phyloP scores from a whole-genome alignment of 2,113 vertebrate species.

The Pleuronectes platessa region DNA sequence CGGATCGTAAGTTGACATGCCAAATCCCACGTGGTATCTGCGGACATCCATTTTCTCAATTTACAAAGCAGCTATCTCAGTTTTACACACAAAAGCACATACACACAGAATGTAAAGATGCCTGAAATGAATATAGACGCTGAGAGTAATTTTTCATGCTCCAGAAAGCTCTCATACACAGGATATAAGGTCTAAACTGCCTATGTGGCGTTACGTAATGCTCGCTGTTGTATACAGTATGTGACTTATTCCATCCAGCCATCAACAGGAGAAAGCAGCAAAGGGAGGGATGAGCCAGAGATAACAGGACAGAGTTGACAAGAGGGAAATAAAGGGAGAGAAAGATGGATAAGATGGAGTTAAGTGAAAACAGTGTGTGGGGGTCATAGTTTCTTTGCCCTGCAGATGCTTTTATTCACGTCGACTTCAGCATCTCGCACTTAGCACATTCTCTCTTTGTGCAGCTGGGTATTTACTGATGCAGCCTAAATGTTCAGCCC shows the following conservation, averaged over 20 bases:
- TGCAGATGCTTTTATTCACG: slow-evolving; percentile 66
- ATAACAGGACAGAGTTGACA: slow-evolving; percentile 46
- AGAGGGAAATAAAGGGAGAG: slow-evolving; percentile 27
- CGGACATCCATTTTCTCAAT: slow-evolving; percentile 8
- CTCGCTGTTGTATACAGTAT: slow-evolving; percentile 2
- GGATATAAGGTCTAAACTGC: slow-evolving; percentile 35
- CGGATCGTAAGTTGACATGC: slow-evolving; percentile 85
- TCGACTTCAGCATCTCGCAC: slow-evolving; percentile 53
- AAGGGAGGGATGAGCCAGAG: slow-evolving; percentile 36
- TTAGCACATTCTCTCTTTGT: slow-evolving; percentile 63
- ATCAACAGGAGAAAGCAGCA: slow-evolving; percentile 18
- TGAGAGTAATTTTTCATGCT: slow-evolving; percentile 47
- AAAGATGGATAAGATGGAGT: slow-evolving; percentile 35
- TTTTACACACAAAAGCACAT: background rate
- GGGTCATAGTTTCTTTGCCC: slow-evolving; percentile 52
- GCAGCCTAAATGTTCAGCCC: slow-evolving; percentile 67
- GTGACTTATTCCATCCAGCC: slow-evolving; percentile 17
- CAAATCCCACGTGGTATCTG: background rate
- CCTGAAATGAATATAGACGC: slow-evolving; percentile 16
- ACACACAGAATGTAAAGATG: slow-evolving; percentile 9
- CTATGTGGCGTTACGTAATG: slow-evolving; percentile 56
- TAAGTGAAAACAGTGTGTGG: slow-evolving; percentile 46
- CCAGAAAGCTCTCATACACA: slow-evolving; percentile 46
- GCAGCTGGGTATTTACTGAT: slow-evolving; percentile 70
- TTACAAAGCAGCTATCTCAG: background rate